Base-by-base conservation (phyloP, 2,113 vertebrate genomes). In the Amphiprion ocellaris region DNA sequence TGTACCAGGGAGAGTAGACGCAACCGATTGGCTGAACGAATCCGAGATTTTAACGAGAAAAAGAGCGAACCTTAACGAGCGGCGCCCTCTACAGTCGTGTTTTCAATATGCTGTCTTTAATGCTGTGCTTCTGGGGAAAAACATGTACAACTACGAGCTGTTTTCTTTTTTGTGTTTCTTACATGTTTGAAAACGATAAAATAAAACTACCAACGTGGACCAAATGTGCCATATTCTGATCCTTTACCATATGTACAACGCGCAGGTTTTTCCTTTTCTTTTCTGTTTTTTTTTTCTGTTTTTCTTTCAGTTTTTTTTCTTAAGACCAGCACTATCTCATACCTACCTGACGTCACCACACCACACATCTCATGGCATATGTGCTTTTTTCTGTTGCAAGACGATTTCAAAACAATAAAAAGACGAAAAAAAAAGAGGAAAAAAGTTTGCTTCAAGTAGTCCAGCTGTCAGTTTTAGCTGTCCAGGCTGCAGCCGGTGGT, bases 191-290 rank as follows among this genome's bases (percentile, higher is more conserved):
- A 91, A 87, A 89, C 54, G 61, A 91, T 83, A 93, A 86, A 92
- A 93, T 92, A 92, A 90, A 93, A 92, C 82, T 91, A 93, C 90
- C 91, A 87, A 89, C 91, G 90, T 94, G 93, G 93, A 94, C 93
- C 93, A 94, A 95, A 95, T 94, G 92, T 91, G 94, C 94, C 94
- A 95, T 95, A 87, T 85, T 89, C 78, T 83, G 73, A 81, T 94
- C 92, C 91, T 93, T 86, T 86, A 77, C 86, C 44, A 82, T 67
- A 84, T 84, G 77, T 84, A 75, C 77, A 59, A 81, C 44, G 60
- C 61, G 71, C 77, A 16, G 47, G 24, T 44, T 76, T 21, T 78
- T 37, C 33, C 8, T 4, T 66, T 65, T 15, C 24, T 64, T 41
- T 55, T 65, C n/a, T n/a, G n/a, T 52, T 52, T 66, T 58, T 50